Evolutionary conservation across 2,797 vertebrate genomes (phyloP), one percentile per base, ranked within the genome.

Genomic region (Gorsachius magnificus): DNA sequence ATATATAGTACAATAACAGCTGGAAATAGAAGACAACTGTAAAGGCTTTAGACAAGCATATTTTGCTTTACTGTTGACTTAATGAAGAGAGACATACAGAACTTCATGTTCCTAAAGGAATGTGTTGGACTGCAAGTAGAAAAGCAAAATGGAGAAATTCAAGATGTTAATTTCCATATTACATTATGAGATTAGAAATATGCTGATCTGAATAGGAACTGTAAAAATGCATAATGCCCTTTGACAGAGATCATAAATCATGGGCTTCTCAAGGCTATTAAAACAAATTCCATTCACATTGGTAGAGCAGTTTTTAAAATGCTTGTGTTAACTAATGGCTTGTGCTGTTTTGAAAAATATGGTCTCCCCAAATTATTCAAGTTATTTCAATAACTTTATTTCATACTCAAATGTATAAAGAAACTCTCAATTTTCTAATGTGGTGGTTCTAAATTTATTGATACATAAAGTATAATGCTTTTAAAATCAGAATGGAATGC

Each of bases 221-320:
- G 82, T 83, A 95, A 90, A 94, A 96, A 91, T 71, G 75, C 57
- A 43, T 95, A 96, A 95, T 93, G 76, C 15, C 74, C 85, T 96
- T 77, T 89, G 95, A 81, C 95, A 95, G 76, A 93, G 41, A 87
- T 93, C 48, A 71, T 96, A 95, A 90, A 96, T 97, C 85, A 83
- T 74, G 74, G 61, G n/a, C 28, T 92, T 95, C 95, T 93, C 75
- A 91, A 96, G 74, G 58, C 83, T 95, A 48, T 92, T 97, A 95
- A 96, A 94, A 85, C 43, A 87, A 94, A 96, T 96, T 92, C 86
- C 38, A 68, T 85, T 29, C 80, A 81, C 35, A 88, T 16, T 76
- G 64, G 51, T 71, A 76, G 65, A 91, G 48, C 38, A 81, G 65
- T 88, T 95, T 96, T 94, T 36, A 89, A 97, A 94, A 77, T 83